A percentile compares a stretch with the other conserved stretches of the same genome.
Conservation (phyloP, 2,888 invertebrate species). For the Sthenelais limicola region DNA sequence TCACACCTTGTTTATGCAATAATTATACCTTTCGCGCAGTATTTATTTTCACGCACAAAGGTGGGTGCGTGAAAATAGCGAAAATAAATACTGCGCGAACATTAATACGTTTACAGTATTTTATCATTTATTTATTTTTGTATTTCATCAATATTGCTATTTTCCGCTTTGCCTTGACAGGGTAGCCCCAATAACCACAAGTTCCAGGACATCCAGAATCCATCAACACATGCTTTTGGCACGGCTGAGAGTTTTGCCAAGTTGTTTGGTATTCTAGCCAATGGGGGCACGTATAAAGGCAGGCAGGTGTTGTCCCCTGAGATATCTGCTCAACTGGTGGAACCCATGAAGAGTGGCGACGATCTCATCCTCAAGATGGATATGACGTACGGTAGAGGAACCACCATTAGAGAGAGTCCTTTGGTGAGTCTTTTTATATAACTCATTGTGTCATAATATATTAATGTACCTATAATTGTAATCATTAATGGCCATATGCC, state of each 20-base stretch:
- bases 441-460: no score
- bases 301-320: slow-evolving; percentile 37
- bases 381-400: slow-evolving; percentile 44
- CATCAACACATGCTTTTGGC: slow-evolving; percentile 62
- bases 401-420: slow-evolving; percentile 36
- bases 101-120: no score
- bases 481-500: no score
- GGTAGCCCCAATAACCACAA: slow-evolving; percentile 15
- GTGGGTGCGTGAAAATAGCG: no score
- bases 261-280: slow-evolving; percentile 64
- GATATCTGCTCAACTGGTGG: slow-evolving; percentile 17
- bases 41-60: no score
- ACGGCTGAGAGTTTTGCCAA: slow-evolving; percentile 66
- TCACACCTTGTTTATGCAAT: no score
- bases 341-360: slow-evolving; percentile 42
- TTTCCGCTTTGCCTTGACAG: no score
- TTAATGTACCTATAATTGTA: no score
- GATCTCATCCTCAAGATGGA: slow-evolving; percentile 45
- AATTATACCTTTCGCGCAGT: no score
- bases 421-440: slow-evolving; percentile 40
- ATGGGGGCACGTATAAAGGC: slow-evolving; percentile 50
- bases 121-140: no score
- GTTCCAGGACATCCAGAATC: slow-evolving; percentile 38
- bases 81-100: no score
- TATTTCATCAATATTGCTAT: no score